Evolutionary conservation across 1,140 invertebrate species (phyloP), one percentile per base, ranked within the genome.

Genomic region (Chymomyza costata): DNA sequence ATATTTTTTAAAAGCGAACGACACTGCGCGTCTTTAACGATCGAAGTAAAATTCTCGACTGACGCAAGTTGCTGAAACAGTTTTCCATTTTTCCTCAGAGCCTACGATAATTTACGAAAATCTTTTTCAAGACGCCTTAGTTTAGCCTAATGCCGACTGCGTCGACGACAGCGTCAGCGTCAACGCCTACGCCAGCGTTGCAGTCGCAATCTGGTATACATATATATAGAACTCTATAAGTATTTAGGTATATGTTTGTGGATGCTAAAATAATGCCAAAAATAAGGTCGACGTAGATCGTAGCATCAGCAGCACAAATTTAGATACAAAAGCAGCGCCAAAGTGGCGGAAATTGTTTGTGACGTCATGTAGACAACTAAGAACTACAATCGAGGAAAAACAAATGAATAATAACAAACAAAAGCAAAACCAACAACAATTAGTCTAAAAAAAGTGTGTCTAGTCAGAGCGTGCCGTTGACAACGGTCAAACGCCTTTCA

Each of bases 41-140:
- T 49, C 61, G 67, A 71, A 71, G 63, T 74, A 44, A 50, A 68
- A 68, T 60, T 82, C 66, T 62, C 76, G 56, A 82, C 76, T 82
- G 78, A 82, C 76, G 78, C 76, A 82, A 82, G 48, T 82, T 60
- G 48, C 41, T 59, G 70, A 82, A 70, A 71, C 76, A 71, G 64
- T 82, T 82, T 82, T 76, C 70, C 78, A 82, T 71, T 82, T 82
- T 71, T 73, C 59, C 78, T 67, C 78, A 65, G 69, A 68, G 65
- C 52, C 51, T 48, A 66, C 39, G 47, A 81, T 74, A 66, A 60
- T 76, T 55, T 73, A 68, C 55, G 64, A 80, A 80, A 64, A 58
- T 57, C 40, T n/a, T n/a, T n/a, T 47, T 59, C 57, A 66, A 78
- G 66, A 78, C 58, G 50, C 56, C 66, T 78, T 71, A 49, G 61